These are phyloP conservation scores for Pipistrellus pipistrellus DNA, from an alignment of 2,797 vertebrate species.

Conservation along the genomic window DNA sequence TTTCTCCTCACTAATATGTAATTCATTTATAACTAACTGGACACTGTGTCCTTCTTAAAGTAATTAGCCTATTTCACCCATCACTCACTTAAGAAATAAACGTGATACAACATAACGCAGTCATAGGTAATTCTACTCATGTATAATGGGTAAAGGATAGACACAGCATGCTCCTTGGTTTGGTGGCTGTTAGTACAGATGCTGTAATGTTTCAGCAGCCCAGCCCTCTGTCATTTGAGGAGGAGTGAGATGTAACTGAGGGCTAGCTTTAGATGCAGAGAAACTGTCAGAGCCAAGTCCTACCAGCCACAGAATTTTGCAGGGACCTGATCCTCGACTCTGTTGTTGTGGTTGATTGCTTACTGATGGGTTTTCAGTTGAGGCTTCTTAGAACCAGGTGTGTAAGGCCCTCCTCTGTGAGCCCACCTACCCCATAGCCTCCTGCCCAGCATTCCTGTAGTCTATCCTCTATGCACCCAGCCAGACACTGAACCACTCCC, in stretches of 20 bases:
- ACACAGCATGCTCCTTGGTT: neutral
- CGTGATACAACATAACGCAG: neutral
- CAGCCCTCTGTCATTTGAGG: neutral
- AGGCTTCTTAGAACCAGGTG: neutral
- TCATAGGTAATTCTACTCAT: neutral
- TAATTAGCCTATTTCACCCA: neutral
- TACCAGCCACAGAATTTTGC: neutral
- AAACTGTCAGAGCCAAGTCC: neutral
- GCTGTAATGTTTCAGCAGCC: too few species aligned
- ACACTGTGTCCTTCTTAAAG: neutral
- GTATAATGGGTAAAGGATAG: neutral
- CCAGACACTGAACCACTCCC: neutral
- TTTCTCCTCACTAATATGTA: constrained; percentile 21
- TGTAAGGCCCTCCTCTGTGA: neutral
- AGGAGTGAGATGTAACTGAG: neutral
- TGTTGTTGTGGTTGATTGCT: neutral
- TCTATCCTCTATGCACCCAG: neutral
- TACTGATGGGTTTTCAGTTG: neutral
- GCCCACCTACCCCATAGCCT: too few species aligned
- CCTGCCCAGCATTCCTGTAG: neutral
- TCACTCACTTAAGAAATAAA: constrained; percentile 15
- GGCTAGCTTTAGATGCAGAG: neutral
- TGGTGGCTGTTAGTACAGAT: neutral
- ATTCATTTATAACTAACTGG: constrained; percentile 34
- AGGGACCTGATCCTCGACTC: neutral